Base-by-base conservation (phyloP, 37 sponge, comb jelly and placozoan genomes). In the Haliclona indistincta region DNA sequence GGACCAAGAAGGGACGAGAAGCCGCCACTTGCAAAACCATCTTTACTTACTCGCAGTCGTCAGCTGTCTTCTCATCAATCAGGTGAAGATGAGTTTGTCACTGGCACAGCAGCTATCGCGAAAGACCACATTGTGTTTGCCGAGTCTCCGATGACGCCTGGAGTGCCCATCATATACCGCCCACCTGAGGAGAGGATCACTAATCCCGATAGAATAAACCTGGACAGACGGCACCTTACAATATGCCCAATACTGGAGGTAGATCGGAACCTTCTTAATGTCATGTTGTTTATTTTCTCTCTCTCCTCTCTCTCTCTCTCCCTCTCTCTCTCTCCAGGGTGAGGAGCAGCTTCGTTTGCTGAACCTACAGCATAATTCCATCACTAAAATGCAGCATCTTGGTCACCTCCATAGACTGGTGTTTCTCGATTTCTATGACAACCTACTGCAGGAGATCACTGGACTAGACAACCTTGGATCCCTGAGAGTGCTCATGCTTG, bases 361-460 rank as follows among this genome's bases (percentile, higher is more conserved):
- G 28, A 98, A 98, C 44, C 75, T 98, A 19, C 99, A 95, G 72
- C 97, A 95, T 81, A 98, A 98, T 70, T 61, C 82, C 29, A 95
- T 98, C 52, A 77, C 91, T 15, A 49, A 56, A 78, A 62, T 95
- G 29, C 91, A 98, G 70, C 82, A 95, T 54, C 38, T 98, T 4
- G 53, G 71, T 26, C 51, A 44, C 41, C 76, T 98, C 11, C 45
- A 79, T 25, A 79, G 84, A 11, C 81, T 98, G 70, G 97, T 98
- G 15, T 98, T 95, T 62, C 89, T 98, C 22, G 99, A 98, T 68
- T 80, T 98, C 28, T 98, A 98, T 69, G 99, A 92, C 86, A 98
- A 98, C 68, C 66, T 81, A 19, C 70, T 98, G n/a, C 70, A 77
- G 7, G 96, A 95, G 69, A 98, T 98, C 17, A 54, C 78, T n/a